Evolutionary conservation across 2,113 vertebrate genomes (phyloP).

Genomic region (Alligator mississippiensis): DNA sequence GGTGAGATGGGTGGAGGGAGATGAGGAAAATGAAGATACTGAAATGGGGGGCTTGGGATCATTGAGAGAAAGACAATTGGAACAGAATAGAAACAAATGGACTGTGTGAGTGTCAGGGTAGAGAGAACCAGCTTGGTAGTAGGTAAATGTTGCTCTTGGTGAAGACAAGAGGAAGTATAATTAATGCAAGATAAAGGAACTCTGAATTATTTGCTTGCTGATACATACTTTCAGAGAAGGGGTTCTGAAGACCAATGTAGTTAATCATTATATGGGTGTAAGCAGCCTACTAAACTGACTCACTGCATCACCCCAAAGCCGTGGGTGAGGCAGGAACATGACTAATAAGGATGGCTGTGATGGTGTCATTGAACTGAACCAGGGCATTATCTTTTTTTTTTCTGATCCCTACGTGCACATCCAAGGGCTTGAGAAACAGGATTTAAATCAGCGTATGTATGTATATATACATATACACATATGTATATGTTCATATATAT

Average conservation of each 20-base stretch:
- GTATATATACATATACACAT: not conserved
- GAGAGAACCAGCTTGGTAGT: not conserved
- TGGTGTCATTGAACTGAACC: not conserved
- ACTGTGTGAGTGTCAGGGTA: rapidly evolving
- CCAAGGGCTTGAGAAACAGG: not conserved
- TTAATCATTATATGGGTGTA: not conserved
- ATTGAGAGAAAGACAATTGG: not conserved
- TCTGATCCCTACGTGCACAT: not conserved
- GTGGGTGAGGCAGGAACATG: not conserved
- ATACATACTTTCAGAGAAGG: not conserved
- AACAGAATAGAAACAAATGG: rapidly evolving
- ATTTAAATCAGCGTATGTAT: not conserved
- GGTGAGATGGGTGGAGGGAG: not conserved
- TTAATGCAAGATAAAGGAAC: not conserved
- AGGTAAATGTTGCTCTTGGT: not conserved
- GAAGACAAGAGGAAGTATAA: not conserved
- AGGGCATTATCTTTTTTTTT: not conserved
- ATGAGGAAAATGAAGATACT: rapidly evolving
- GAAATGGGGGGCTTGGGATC: not conserved
- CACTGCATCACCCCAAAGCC: not conserved
- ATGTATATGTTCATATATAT: no score
- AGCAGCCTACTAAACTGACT: not conserved
- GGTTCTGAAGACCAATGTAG: not conserved
- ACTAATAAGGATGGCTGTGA: not conserved
- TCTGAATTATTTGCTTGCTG: not conserved